Conservation (phyloP, 2,888 invertebrate genomes). For the Seira musarum region DNA sequence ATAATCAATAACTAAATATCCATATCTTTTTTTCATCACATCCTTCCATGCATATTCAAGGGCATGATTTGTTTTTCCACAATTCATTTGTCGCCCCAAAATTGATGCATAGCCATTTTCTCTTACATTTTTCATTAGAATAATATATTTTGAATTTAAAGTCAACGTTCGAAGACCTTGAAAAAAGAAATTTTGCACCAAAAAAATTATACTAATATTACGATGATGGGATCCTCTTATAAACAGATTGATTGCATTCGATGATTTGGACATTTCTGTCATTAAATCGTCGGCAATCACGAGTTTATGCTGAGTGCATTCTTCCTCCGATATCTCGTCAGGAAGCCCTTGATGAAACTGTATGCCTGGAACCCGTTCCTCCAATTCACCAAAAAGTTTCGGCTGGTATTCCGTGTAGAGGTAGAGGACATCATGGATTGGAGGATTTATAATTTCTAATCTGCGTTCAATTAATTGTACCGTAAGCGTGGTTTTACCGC, state of each 20-base stretch:
- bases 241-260: too few species aligned
- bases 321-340: too few species aligned
- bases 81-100: slow-evolving; percentile 57
- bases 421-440: slow-evolving; percentile 30
- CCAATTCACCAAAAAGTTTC: slow-evolving; percentile 30
- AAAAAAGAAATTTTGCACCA: slow-evolving; percentile 56
- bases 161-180: slow-evolving; percentile 37
- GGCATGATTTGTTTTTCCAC: slow-evolving; percentile 35
- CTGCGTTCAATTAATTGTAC: slow-evolving; percentile 27
- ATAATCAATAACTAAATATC: slow-evolving; percentile 58
- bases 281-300: too few species aligned
- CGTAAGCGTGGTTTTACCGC: slow-evolving; percentile 32
- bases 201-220: neutral
- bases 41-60: slow-evolving; percentile 49
- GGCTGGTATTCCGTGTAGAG: slow-evolving; percentile 44
- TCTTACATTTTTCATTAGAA: slow-evolving; percentile 54
- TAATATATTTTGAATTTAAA: slow-evolving; percentile 26
- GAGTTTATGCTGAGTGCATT: too few species aligned
- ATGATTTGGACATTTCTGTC: too few species aligned
- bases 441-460: slow-evolving; percentile 41
- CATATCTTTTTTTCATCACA: slow-evolving; percentile 39
- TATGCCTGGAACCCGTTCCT: too few species aligned
- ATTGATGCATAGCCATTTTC: slow-evolving; percentile 29
- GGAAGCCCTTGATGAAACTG: too few species aligned
- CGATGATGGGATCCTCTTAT: too few species aligned